A percentile compares a stretch with the other conserved stretches of the same genome.
phyloP scores from a whole-genome alignment of 2,888 invertebrate genomes.

The Drosophila paranaensis region DNA sequence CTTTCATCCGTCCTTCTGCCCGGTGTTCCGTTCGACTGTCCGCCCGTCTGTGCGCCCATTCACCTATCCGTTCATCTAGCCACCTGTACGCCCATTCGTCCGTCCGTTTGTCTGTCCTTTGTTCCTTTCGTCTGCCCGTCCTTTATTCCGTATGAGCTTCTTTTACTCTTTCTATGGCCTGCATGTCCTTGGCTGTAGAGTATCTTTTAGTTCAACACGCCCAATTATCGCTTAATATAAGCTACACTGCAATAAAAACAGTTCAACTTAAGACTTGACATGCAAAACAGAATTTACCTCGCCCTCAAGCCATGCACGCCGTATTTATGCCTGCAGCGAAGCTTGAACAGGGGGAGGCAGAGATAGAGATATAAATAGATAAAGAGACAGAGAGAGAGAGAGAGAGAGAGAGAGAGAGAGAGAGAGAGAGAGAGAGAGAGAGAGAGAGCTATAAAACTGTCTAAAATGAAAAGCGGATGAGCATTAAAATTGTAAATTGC shows the following conservation, averaged over 20 bases:
- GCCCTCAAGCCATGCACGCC: not conserved
- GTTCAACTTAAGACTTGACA: not conserved
- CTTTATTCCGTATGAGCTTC: not conserved
- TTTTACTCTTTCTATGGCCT: too few species aligned
- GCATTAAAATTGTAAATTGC: slow-evolving; percentile 5
- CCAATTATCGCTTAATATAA: too few species aligned
- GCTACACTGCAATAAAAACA: not conserved
- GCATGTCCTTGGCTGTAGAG: not conserved
- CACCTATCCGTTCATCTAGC: too few species aligned
- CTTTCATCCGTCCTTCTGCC: too few species aligned
- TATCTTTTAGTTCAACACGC: not conserved
- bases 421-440: not conserved
- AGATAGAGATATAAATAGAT: too few species aligned
- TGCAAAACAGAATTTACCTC: slow-evolving; percentile 1
- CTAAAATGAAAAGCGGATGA: not conserved
- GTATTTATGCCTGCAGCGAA: not conserved
- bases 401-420: not conserved
- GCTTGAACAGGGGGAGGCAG: not conserved
- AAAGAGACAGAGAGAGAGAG: not conserved
- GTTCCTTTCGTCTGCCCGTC: not conserved
- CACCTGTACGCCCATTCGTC: too few species aligned
- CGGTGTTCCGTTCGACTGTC: too few species aligned
- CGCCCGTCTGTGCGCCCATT: too few species aligned
- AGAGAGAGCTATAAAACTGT: not conserved
- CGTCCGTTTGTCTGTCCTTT: too few species aligned